Percentiles rank a stretch among this genome's conserved stretches.
These are phyloP conservation scores for Spinibarbus caldwelli DNA, from an alignment of 2,797 vertebrate genomes.

Conservation along the genomic window DNA sequence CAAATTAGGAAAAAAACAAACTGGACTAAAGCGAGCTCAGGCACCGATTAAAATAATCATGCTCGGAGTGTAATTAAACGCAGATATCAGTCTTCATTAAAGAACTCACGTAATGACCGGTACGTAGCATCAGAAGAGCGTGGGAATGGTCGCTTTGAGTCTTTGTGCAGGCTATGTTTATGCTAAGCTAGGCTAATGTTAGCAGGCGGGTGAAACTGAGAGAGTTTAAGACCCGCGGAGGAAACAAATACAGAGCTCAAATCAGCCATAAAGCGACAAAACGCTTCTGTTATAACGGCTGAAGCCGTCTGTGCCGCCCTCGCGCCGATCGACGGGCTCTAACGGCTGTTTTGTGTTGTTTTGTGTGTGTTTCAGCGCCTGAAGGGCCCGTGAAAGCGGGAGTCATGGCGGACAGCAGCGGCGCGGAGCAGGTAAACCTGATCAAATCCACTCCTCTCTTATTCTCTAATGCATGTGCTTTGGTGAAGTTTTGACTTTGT, in stretches of 20 bases:
- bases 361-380: conserved; percentile 85
- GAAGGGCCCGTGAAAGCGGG: conserved; percentile 92
- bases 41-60: conserved; percentile 78
- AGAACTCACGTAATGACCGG: conserved; percentile 90
- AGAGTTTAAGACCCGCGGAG: background rate
- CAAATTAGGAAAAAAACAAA: conserved; percentile 93
- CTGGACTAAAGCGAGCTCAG: conserved; percentile 76
- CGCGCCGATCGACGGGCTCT: background rate
- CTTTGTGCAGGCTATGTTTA: conserved; percentile 66
- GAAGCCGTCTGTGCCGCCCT: conserved; percentile 19
- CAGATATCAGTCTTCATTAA: conserved; percentile 74
- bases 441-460: conserved; percentile 45
- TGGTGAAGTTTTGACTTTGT: conserved; percentile 72
- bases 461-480: conserved; percentile 64
- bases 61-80: conserved; percentile 77
- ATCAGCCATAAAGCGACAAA: background rate
- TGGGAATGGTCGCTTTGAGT: conserved; percentile 70
- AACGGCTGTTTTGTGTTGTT: conserved; percentile 70
- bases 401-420: conserved; percentile 92
- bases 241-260: background rate
- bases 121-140: conserved; percentile 82
- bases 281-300: conserved; percentile 2
- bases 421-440: conserved; percentile 76
- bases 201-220: conserved; percentile 43
- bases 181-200: conserved; percentile 63